Evolutionary conservation across 2,888 invertebrate species (phyloP), one percentile per base, ranked within the genome.

Genomic region (Tupiocoris notatus): DNA sequence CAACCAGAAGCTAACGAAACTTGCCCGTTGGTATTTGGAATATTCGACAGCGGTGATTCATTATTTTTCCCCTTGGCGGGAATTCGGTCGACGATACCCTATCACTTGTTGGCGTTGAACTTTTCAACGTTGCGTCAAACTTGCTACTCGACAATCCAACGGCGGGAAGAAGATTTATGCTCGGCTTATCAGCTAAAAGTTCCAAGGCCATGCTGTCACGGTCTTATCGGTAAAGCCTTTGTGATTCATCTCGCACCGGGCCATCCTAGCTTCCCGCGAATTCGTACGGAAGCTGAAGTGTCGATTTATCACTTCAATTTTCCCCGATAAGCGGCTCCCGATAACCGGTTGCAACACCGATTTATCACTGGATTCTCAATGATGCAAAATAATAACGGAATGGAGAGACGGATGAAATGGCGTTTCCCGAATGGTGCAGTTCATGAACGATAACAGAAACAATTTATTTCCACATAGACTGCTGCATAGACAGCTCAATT

Each of bases 151-250:
- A n/a, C n/a, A n/a, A n/a, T n/a, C n/a, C n/a, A n/a, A n/a, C n/a
- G 39, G 3, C 39, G 39, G 39, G 6, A 39, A 39, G n/a, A n/a
- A 3, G 39, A 39, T 39, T 39, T 39, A 39, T 39, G 39, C 39
- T 3, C 39, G 39, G 65, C 39, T 65, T 65, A 65, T 65, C 65
- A 65, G 20, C 25, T 18, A 25, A 39, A 39, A 39, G 39, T 65
- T 65, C 65, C 65, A 65, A 65, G 65, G 65, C 65, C 65, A 25
- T 65, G 25, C 65, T 39, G 65, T 65, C 65, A 65, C 23, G 39
- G 65, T 65, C 65, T 65, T 65, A 65, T 65, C 65, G 65, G 9
- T 25, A 39, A 24, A 39, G 65, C 65, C 65, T 65, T 65, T 65
- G 65, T 65, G 65, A 39, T 65, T 39, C 65, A 65, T 65, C 65